Evolutionary conservation across 2,113 vertebrate genomes (phyloP).

Genomic region (Erythrolamprus reginae): DNA sequence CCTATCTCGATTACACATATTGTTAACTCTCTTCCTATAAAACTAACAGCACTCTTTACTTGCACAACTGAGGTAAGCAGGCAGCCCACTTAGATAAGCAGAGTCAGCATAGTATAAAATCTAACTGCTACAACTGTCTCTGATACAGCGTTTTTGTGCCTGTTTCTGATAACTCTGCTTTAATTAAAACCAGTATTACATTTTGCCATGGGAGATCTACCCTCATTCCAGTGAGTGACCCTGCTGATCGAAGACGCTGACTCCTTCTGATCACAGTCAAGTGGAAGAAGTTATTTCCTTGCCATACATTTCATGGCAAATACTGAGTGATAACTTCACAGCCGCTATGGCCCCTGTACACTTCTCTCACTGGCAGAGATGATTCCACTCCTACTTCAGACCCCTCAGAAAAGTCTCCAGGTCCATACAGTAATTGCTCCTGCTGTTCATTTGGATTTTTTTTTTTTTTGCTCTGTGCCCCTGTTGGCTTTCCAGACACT

Average conservation of each 20-base stretch:
- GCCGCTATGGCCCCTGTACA: not conserved
- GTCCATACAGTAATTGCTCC: not conserved
- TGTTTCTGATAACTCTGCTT: not conserved
- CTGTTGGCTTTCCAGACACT: not conserved
- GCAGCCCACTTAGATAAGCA: not conserved
- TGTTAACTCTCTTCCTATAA: not conserved
- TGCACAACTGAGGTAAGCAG: not conserved
- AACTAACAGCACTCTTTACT: not conserved
- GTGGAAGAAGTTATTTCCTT: not conserved
- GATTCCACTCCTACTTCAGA: not conserved
- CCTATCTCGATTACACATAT: not conserved
- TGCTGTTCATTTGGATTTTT: not conserved
- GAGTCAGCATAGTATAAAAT: not conserved
- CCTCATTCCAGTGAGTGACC: not conserved
- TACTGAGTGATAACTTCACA: not conserved
- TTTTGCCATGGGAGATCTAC: not conserved
- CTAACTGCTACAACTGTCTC: not conserved
- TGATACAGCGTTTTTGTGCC: not conserved
- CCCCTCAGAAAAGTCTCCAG: not conserved
- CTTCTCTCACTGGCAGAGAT: not conserved
- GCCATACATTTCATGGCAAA: not conserved
- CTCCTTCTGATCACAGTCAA: not conserved
- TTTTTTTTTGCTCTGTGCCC: not conserved
- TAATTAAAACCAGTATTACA: not conserved
- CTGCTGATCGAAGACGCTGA: not conserved